Evolutionary conservation across 1,140 invertebrate species (phyloP), one percentile per base, ranked within the genome.

Genomic region (Archivesica marissinica): DNA sequence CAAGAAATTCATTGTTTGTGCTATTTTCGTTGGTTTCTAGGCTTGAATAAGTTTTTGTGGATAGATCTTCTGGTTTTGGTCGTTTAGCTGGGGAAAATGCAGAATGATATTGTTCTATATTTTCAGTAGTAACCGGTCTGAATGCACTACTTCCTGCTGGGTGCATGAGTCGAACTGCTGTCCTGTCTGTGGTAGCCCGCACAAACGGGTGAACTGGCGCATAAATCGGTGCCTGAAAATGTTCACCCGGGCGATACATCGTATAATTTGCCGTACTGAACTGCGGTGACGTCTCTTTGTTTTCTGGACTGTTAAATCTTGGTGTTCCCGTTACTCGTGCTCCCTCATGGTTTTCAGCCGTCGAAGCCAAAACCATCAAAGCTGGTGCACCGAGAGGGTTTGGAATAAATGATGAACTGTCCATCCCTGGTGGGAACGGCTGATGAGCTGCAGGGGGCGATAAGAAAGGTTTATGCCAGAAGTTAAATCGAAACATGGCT

Each of bases 311-410:
- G 30, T 88, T 80, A 83, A 89, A 92, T 23, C 86, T 89, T 52
- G 90, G 90, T 30, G 85, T 59, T 13, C 89, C 86, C 9, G 88
- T 87, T 15, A 90, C 61, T 30, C 90, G 83, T 17, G 85, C 83
- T 11, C 87, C 96, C 93, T 97, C 96, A 91, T 96, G 95, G 92
- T 96, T 95, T 76, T 93, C 93, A 91, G 96, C 96, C 94, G 97
- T 96, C 86, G 96, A 97, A 92, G 93, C 93, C 68, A 97, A 96
- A 79, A 97, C 96, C 94, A 97, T 97, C 92, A 97, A 94, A 91
- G 96, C 96, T 86, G 96, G 96, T 89, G 96, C 96, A 93, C 96
- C 96, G 92, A 97, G 94, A 93, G 96, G 96, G 91, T 96, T 96
- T 85, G 96, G 95, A 91, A 96, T 95, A 92, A 96, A 96, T 66